Percentiles rank a stretch among this genome's conserved stretches.
Evolutionary conservation across 2,113 vertebrate species (phyloP).

Genomic region (Sander lucioperca): DNA sequence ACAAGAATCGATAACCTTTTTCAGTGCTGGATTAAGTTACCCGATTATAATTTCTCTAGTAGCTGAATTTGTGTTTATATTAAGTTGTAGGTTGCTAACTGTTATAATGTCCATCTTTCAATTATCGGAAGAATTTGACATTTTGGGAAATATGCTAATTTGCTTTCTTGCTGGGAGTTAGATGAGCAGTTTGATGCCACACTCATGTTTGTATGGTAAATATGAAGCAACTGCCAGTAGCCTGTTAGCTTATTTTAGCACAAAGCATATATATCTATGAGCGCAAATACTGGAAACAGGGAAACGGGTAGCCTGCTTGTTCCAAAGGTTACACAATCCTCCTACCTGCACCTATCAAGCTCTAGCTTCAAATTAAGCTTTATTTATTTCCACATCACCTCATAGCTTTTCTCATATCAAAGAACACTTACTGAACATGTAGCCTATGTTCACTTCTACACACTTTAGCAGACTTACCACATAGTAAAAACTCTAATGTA

Average conservation of each 20-base stretch:
- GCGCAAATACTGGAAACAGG: background rate
- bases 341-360: background rate
- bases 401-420: too few relatives aligned
- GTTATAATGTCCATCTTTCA: background rate
- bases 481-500: background rate
- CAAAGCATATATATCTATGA: background rate
- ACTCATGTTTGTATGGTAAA: background rate
- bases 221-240: constrained; percentile 8
- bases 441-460: too few relatives aligned
- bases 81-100: constrained; percentile 1
- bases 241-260: background rate
- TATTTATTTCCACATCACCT: background rate
- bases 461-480: background rate
- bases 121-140: background rate
- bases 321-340: background rate
- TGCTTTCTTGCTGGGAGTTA: background rate
- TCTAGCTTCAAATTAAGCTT: background rate
- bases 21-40: constrained; percentile 71
- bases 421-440: too few relatives aligned
- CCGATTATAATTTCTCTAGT: constrained; percentile 31
- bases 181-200: background rate
- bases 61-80: background rate
- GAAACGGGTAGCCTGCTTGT: background rate
- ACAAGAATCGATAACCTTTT: constrained; percentile 78
- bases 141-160: background rate